Evolutionary conservation across 2,113 vertebrate species (phyloP).

Genomic region (Aegotheles bennettii): DNA sequence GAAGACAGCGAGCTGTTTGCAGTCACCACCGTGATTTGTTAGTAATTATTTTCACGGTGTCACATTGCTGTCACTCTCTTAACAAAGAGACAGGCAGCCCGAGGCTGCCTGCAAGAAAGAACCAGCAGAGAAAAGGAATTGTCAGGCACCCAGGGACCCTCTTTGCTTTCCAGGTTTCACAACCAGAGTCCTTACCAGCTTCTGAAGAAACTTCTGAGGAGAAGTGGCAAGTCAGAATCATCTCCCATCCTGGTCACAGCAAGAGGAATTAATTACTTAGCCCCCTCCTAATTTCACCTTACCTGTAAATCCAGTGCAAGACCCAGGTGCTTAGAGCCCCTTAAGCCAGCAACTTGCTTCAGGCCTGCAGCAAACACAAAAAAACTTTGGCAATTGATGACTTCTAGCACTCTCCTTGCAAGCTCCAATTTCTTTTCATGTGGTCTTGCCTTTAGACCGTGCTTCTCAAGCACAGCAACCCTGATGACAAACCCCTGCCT

Average conservation of each 20-base stretch:
- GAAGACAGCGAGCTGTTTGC: conserved; percentile 97
- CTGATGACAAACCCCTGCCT: neutral
- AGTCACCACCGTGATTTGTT: conserved; percentile 99
- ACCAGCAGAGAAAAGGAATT: conserved; percentile 71
- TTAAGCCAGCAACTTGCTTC: conserved; percentile 17
- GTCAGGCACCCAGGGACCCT: conserved; percentile 73
- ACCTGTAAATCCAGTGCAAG: conserved; percentile 18
- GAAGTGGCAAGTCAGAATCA: conserved; percentile 62
- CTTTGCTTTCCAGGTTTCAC: conserved; percentile 69
- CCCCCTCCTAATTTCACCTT: conserved; percentile 14
- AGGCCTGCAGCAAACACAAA: neutral
- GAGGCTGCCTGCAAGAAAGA: conserved; percentile 80
- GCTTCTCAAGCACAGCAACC: neutral
- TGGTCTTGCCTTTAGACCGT: neutral
- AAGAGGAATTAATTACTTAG: conserved; percentile 56
- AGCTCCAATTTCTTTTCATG: neutral
- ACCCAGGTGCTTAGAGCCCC: conserved; percentile 12
- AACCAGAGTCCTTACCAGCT: conserved; percentile 68
- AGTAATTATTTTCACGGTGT: conserved; percentile 99
- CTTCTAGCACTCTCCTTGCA: neutral
- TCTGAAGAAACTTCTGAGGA: conserved; percentile 69
- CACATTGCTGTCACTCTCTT: conserved; percentile 97
- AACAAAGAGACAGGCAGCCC: conserved; percentile 87
- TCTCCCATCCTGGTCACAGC: conserved; percentile 59
- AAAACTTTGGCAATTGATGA: neutral